Evolutionary conservation across 2,113 vertebrate species (phyloP).

Genomic region (Smithornis capensis): DNA sequence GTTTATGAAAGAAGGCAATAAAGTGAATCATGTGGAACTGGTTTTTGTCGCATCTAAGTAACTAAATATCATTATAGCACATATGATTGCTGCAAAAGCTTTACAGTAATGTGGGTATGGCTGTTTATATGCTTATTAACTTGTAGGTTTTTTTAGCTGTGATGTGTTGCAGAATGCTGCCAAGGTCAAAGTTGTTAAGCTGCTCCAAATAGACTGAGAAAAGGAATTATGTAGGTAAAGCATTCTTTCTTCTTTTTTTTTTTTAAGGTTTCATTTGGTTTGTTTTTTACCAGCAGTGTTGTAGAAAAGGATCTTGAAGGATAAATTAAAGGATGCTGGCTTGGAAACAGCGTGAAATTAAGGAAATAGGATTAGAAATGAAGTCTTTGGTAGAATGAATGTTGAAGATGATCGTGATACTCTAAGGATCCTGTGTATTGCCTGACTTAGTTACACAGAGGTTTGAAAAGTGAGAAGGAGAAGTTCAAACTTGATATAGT

Average conservation of each 20-base stretch:
- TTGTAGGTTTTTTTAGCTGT: neutral
- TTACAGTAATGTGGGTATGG: neutral
- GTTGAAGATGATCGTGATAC: neutral
- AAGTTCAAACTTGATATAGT: constrained; percentile 23
- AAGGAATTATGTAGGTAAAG: neutral
- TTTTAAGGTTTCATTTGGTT: neutral
- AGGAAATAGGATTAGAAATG: neutral
- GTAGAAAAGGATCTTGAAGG: neutral
- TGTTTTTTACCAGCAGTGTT: neutral
- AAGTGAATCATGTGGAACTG: constrained; percentile 7
- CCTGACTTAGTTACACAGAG: neutral
- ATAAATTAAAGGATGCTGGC: neutral
- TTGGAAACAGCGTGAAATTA: neutral
- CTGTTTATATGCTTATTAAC: constrained; percentile 27
- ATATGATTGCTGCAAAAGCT: neutral
- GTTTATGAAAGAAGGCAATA: neutral
- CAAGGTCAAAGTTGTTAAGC: neutral
- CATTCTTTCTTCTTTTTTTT: neutral
- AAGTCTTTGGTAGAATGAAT: neutral
- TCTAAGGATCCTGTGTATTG: neutral
- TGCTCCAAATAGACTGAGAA: neutral
- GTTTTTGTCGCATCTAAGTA: neutral
- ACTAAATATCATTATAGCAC: neutral
- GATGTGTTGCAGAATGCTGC: neutral
- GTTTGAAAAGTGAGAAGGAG: constrained; percentile 17